Evolutionary conservation across 2,113 vertebrate genomes (phyloP).

Genomic region (Nyctereutes procyonoides): DNA sequence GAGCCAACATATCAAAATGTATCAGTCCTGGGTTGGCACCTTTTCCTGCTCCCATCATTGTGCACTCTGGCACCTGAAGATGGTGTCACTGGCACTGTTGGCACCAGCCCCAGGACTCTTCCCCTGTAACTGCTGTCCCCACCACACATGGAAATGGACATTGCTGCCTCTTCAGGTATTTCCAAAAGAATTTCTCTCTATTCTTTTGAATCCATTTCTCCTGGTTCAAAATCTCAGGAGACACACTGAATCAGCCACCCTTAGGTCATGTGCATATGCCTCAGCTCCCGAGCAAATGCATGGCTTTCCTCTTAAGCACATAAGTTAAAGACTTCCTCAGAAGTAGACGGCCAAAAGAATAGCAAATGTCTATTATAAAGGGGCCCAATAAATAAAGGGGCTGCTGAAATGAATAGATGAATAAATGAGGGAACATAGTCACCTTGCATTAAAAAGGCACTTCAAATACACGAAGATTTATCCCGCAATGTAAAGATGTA

Average conservation of each 20-base stretch:
- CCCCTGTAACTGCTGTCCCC: neutral
- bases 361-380: neutral
- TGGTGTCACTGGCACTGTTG: neutral
- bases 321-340: neutral
- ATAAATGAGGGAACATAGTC: neutral
- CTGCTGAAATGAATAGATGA: neutral
- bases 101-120: fast-evolving
- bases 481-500: neutral
- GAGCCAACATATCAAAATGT: neutral
- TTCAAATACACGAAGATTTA: neutral
- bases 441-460: neutral
- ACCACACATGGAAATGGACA: neutral
- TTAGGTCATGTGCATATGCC: no score
- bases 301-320: neutral
- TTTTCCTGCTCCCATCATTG: no score
- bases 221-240: neutral
- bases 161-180: neutral
- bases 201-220: neutral
- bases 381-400: neutral
- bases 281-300: neutral
- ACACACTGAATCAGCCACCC: neutral
- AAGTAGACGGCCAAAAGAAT: neutral
- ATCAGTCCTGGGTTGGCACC: fast-evolving
- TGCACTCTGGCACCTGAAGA: neutral
- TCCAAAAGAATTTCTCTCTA: neutral